These are phyloP conservation scores for Fregetta grallaria DNA, from an alignment of 2,113 vertebrate species.

Conservation along the genomic window DNA sequence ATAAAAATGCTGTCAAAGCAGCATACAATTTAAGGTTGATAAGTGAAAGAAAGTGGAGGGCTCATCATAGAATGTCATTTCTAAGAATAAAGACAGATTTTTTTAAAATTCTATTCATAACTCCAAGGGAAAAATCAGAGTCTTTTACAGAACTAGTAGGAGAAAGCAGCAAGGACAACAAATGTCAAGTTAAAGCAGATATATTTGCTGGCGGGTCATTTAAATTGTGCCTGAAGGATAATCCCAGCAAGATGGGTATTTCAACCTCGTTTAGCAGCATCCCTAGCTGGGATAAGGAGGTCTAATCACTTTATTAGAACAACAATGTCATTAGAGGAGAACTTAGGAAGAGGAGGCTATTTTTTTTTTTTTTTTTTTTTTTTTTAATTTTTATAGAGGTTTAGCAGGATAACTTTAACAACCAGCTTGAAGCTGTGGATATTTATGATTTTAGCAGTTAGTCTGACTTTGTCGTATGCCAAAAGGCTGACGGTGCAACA, in stretches of 20 bases:
- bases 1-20: not conserved
- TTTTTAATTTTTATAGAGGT: not conserved
- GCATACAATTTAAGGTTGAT: not conserved
- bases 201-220: constrained; percentile 63
- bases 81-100: not conserved
- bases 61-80: not conserved
- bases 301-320: constrained; percentile 68
- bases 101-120: not conserved
- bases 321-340: constrained; percentile 49
- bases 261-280: constrained; percentile 60
- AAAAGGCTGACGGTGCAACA: not conserved
- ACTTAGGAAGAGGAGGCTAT: not conserved
- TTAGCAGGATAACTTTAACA: not conserved
- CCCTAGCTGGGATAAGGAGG: constrained; percentile 60
- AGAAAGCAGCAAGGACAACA: constrained; percentile 68
- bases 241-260: constrained; percentile 69
- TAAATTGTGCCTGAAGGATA: constrained; percentile 62
- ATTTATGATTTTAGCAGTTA: constrained; percentile 25
- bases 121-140: constrained; percentile 3
- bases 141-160: not conserved
- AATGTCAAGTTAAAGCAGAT: constrained; percentile 69
- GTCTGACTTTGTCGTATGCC: not conserved
- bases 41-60: not conserved
- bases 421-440: not conserved
- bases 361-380: not conserved